Conservation (phyloP, 37 sponge, comb jelly and placozoan species). For the Aplysina aerophoba region DNA sequence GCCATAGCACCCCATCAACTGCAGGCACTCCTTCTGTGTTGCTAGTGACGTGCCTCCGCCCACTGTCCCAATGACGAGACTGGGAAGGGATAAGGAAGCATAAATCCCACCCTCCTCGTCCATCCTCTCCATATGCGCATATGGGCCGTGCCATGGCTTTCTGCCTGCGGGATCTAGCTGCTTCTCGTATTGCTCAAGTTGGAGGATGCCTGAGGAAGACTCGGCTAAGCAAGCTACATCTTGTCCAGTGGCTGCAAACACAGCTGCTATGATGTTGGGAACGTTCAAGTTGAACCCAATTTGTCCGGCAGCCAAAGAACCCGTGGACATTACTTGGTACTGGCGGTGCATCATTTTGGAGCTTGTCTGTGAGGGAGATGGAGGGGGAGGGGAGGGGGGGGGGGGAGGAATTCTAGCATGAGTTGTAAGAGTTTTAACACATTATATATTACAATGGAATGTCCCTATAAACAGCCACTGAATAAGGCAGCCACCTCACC, state of each 20-base stretch:
- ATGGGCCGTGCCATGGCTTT: background rate
- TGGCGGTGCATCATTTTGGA: too few relatives aligned
- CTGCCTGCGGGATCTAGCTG: too few relatives aligned
- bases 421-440: too few relatives aligned
- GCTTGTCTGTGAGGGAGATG: too few relatives aligned
- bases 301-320: slow-evolving; percentile 4
- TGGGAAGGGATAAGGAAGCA: slow-evolving; percentile 55
- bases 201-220: slow-evolving; percentile 35
- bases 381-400: too few relatives aligned
- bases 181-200: slow-evolving; percentile 28
- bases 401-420: too few relatives aligned
- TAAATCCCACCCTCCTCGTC: slow-evolving; percentile 67
- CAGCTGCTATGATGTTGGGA: slow-evolving; percentile 54
- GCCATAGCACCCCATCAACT: slow-evolving; percentile 79
- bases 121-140: background rate
- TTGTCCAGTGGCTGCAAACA: slow-evolving; percentile 84
- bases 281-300: slow-evolving; percentile 51
- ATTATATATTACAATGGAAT: too few relatives aligned
- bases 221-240: slow-evolving; percentile 66
- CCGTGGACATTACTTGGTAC: too few relatives aligned
- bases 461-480: too few relatives aligned
- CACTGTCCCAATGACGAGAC: slow-evolving; percentile 67
- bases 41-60: slow-evolving; percentile 81
- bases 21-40: slow-evolving; percentile 81
- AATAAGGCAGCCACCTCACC: too few relatives aligned